Evolutionary conservation across 2,113 vertebrate genomes (phyloP).

Genomic region (Turdus rufiventris): DNA sequence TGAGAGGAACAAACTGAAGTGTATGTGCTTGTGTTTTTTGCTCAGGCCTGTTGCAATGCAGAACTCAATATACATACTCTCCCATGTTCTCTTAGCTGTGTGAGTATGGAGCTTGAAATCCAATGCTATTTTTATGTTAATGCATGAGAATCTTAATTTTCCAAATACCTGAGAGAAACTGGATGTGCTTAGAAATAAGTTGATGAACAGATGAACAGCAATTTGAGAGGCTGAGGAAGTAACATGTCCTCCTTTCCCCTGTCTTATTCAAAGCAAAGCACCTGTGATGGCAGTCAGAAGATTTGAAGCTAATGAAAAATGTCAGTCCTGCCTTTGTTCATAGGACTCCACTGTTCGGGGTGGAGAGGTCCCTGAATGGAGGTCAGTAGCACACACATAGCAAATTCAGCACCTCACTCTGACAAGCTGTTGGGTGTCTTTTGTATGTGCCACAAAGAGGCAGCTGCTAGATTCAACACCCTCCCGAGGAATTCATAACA

Average conservation of each 20-base stretch:
- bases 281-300: neutral
- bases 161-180: neutral
- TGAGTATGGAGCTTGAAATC: neutral
- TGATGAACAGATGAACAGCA: neutral
- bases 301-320: neutral
- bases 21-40: neutral
- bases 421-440: neutral
- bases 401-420: conserved; percentile 24
- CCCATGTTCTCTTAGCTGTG: neutral
- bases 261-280: neutral
- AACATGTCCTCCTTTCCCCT: neutral
- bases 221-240: neutral
- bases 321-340: neutral
- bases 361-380: neutral
- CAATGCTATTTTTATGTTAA: neutral
- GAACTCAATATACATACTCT: neutral
- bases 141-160: neutral
- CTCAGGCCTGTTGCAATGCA: neutral
- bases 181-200: neutral
- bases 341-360: neutral
- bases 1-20: neutral
- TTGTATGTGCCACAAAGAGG: neutral
- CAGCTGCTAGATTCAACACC: neutral
- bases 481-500: neutral
- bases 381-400: neutral